These are phyloP conservation scores for Drosophila sucinea DNA, from an alignment of 1,140 invertebrate species.

Conservation along the genomic window DNA sequence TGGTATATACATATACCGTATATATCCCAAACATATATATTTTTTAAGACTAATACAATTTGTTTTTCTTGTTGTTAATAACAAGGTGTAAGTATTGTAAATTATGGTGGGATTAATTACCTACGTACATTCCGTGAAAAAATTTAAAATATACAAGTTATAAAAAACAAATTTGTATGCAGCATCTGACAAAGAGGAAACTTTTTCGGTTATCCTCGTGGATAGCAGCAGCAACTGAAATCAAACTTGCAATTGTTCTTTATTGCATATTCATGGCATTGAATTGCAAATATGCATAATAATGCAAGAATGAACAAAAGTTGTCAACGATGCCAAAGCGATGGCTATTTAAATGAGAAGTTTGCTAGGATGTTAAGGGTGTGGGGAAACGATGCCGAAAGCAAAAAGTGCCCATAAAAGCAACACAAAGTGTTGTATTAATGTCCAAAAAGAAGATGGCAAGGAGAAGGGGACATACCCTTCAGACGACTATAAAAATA, in stretches of 20 bases:
- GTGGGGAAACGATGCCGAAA: not conserved
- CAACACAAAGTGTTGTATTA: constrained; percentile 57
- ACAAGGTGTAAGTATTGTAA: constrained; percentile 73
- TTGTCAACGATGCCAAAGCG: constrained; percentile 32
- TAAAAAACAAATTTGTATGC: constrained; percentile 15
- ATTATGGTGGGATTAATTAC: constrained; percentile 82
- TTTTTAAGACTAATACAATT: constrained; percentile 44
- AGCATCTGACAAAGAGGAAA: not conserved
- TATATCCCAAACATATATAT: constrained; percentile 37
- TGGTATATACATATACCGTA: constrained; percentile 35
- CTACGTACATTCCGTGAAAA: constrained; percentile 71
- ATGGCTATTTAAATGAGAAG: constrained; percentile 44
- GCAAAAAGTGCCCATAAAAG: constrained; percentile 42
- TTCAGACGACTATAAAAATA: constrained; percentile 27
- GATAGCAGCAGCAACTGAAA: constrained; percentile 2
- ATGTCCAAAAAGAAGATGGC: constrained; percentile 46
- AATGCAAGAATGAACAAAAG: constrained; percentile 44
- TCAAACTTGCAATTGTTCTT: constrained; percentile 34
- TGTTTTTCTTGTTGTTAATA: constrained; percentile 43
- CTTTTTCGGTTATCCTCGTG: not conserved
- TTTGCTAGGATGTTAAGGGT: not conserved
- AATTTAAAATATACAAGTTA: constrained; percentile 21
- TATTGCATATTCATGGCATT: constrained; percentile 56
- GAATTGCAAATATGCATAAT: constrained; percentile 52
- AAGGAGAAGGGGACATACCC: constrained; percentile 22